Evolutionary conservation across 2,888 invertebrate genomes (phyloP).

Genomic region (Leucozona laternaria): DNA sequence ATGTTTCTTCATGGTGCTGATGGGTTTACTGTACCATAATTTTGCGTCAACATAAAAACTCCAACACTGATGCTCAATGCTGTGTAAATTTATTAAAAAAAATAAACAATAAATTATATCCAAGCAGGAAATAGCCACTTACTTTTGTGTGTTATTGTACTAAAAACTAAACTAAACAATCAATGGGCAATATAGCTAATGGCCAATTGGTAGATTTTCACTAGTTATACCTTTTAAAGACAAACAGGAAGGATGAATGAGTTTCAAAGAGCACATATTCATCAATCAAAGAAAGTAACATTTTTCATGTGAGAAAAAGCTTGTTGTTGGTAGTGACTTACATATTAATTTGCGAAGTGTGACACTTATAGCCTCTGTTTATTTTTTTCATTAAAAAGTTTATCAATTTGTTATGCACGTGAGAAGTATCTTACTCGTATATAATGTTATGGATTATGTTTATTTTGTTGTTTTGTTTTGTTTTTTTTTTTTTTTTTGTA

Average conservation of each 20-base stretch:
- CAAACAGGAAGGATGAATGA: conserved; percentile 3
- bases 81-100: background rate
- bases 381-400: background rate
- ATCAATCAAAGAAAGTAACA: background rate
- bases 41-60: background rate
- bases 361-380: background rate
- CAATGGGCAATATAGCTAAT: background rate
- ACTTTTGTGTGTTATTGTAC: background rate
- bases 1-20: background rate
- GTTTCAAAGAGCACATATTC: background rate
- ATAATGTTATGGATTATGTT: background rate
- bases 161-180: background rate
- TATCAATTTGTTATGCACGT: background rate
- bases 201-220: background rate
- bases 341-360: background rate
- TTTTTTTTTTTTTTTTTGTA: no score
- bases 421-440: no score
- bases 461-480: background rate
- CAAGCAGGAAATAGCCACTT: conserved; percentile 3
- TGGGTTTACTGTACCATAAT: background rate
- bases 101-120: background rate
- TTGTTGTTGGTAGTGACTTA: background rate
- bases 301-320: background rate
- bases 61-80: background rate
- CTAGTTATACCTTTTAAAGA: background rate